Evolutionary conservation across 2,888 invertebrate genomes (phyloP).

Genomic region (Drosophila maculinotata): DNA sequence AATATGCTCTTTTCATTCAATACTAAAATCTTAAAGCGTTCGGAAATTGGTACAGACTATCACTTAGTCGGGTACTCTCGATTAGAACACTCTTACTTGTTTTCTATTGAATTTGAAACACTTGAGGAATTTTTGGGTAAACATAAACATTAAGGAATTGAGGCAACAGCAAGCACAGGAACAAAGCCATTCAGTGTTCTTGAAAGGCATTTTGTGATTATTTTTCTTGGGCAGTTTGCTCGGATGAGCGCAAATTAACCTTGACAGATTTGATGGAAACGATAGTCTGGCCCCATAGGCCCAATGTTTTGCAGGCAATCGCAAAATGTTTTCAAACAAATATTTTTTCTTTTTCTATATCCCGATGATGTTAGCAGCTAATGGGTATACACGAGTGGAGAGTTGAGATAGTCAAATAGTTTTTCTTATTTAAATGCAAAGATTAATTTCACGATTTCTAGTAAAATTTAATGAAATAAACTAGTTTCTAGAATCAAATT

Average conservation of each 20-base stretch:
- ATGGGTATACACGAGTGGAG: neutral
- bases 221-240: constrained; percentile 44
- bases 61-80: neutral
- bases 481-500: neutral
- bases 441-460: no score
- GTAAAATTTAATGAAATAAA: no score
- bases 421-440: neutral
- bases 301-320: constrained; percentile 16
- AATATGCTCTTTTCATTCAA: no score
- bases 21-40: no score
- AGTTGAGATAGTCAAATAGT: neutral
- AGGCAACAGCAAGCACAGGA: constrained; percentile 5
- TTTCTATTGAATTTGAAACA: constrained; percentile 18
- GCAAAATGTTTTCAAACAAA: constrained; percentile 48
- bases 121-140: constrained; percentile 16
- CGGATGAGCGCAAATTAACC: constrained; percentile 64
- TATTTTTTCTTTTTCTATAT: constrained; percentile 10
- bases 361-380: neutral
- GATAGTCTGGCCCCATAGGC: constrained; percentile 27
- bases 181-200: constrained; percentile 38
- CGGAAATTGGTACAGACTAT: no score
- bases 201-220: constrained; percentile 39
- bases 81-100: neutral
- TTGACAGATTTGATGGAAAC: constrained; percentile 59
- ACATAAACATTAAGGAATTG: constrained; percentile 17